Percentiles rank a stretch among this genome's conserved stretches.
phyloP scores from a whole-genome alignment of 2,888 invertebrate species.

The Tromatobia lineatoria region DNA sequence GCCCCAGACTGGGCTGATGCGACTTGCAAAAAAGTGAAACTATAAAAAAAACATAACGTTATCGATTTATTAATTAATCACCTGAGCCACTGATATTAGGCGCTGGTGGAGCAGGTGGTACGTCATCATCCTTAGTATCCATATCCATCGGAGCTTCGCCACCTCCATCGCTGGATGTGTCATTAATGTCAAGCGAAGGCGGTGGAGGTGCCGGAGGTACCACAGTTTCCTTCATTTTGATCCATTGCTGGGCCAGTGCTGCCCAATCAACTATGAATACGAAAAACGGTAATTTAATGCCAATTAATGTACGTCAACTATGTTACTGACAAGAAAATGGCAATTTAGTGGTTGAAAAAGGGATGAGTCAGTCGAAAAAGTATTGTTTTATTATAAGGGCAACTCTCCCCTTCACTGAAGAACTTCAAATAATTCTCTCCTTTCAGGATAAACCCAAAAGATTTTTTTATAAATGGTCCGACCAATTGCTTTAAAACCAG shows the following conservation, averaged over 20 bases:
- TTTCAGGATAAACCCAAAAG: no score
- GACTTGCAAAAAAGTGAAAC: no score
- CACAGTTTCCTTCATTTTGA: constrained; percentile 95
- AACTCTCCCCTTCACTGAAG: no score
- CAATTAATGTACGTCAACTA: neutral
- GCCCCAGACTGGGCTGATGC: no score
- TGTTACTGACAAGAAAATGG: neutral
- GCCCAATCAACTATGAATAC: constrained; percentile 95
- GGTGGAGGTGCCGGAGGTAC: constrained; percentile 88
- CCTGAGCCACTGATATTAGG: constrained; percentile 83
- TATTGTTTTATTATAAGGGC: no score
- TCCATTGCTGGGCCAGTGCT: constrained; percentile 98
- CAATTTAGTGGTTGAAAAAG: neutral
- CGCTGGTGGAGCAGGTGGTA: constrained; percentile 84
- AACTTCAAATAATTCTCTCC: no score
- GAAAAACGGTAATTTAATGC: constrained; percentile 55
- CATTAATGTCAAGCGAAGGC: constrained; percentile 84
- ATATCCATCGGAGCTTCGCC: constrained; percentile 96
- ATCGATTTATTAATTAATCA: constrained; percentile 57
- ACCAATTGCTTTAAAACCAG: no score
- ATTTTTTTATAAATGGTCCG: no score
- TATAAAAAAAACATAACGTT: no score
- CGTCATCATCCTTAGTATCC: constrained; percentile 89
- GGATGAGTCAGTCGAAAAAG: no score
- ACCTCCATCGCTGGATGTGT: constrained; percentile 87